A percentile compares a stretch with the other conserved stretches of the same genome.
Conservation (phyloP, 2,888 invertebrate genomes). For the Tineola bisselliella region DNA sequence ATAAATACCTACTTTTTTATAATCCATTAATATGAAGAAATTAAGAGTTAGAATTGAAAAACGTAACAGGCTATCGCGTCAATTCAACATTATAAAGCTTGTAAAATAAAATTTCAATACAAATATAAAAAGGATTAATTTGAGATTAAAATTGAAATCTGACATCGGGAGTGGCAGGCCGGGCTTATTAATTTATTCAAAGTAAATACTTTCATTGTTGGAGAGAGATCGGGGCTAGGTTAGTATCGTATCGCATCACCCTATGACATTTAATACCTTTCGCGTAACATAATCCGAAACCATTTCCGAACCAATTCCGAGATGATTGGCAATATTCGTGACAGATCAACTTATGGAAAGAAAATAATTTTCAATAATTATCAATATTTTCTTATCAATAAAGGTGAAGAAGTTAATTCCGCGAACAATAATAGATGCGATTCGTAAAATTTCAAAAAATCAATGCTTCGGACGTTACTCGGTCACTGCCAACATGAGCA, state of each 20-base stretch:
- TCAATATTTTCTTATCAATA: background rate
- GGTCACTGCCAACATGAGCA: background rate
- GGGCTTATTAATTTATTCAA: background rate
- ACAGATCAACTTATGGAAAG: background rate
- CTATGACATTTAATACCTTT: constrained; percentile 5
- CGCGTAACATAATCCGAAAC: background rate
- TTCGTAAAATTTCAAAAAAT: background rate
- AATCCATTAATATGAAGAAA: no score
- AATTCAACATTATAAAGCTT: background rate
- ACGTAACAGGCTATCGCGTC: no score
- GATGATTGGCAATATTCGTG: background rate
- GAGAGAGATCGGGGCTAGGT: background rate
- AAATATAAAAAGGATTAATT: background rate
- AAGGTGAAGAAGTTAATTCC: background rate
- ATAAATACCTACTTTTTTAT: no score
- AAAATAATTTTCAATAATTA: background rate
- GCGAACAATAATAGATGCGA: background rate
- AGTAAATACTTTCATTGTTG: background rate
- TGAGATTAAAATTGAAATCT: background rate
- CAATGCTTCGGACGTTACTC: background rate
- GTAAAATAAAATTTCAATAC: background rate
- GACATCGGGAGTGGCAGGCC: background rate
- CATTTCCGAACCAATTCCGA: background rate
- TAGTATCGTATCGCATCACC: background rate
- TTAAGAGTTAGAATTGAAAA: no score